Percentiles rank a stretch among this genome's conserved stretches.
These are phyloP conservation scores for Nycticorax nycticorax DNA, from an alignment of 2,113 vertebrate species.

Conservation along the genomic window DNA sequence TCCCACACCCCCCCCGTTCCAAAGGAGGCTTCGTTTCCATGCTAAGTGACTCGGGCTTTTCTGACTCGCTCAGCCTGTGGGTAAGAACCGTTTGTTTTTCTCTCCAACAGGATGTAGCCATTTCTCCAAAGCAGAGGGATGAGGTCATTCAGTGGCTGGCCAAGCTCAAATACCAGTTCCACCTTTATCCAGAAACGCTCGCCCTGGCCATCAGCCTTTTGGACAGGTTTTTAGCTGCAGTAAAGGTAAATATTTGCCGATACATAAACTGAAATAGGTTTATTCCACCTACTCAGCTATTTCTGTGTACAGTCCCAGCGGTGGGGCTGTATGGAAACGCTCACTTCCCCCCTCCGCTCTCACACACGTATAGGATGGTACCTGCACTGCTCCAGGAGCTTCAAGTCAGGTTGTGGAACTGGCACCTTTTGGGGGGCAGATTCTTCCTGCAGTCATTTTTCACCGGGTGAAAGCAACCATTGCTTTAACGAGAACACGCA, in stretches of 20 bases:
- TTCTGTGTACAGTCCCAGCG: fast-evolving
- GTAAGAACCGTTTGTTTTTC: background rate
- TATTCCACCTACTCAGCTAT: fast-evolving
- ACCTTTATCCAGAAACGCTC: conserved; percentile 95
- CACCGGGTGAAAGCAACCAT: background rate
- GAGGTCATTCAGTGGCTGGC: conserved; percentile 94
- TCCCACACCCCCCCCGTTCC: background rate
- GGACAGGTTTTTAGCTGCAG: conserved; percentile 93
- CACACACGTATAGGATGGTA: fast-evolving
- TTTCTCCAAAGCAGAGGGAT: conserved; percentile 95
- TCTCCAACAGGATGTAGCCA: conserved; percentile 84
- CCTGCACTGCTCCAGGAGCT: background rate
- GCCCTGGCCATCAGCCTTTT: conserved; percentile 92
- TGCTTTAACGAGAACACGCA: background rate
- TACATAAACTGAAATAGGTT: background rate
- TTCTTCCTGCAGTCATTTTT: fast-evolving
- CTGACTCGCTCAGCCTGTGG: background rate
- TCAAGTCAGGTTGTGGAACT: fast-evolving
- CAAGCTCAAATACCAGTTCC: conserved; percentile 88
- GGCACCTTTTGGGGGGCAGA: background rate
- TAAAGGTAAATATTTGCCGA: conserved; percentile 85
- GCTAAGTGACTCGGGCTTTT: background rate
- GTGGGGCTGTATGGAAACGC: fast-evolving
- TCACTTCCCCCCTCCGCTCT: background rate
- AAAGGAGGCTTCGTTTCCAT: background rate